Base-by-base conservation (phyloP, 2,113 vertebrate genomes). In the Pao palembangensis region DNA sequence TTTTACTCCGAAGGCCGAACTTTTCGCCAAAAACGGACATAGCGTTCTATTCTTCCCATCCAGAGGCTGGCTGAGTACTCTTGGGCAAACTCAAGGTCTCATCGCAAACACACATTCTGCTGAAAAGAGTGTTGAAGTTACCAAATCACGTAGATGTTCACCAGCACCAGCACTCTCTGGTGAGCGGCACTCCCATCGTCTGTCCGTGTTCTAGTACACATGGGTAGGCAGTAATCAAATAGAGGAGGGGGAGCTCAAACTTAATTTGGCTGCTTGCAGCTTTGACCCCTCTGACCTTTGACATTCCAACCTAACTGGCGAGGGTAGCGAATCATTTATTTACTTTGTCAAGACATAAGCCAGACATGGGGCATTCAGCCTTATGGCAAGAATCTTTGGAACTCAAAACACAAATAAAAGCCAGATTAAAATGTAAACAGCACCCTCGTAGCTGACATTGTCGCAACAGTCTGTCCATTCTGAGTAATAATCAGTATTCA, bases 211-310 rank as follows among this genome's bases (percentile, higher is more conserved):
- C 61, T 63, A 31, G 69, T 67, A 54, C 73, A 57, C 75, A 85
- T 67, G 69, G 73, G 20, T 71, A 78, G 58, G 62, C 52, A 57
- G 78, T 85, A 85, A 87, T 90, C 82, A 83, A 84, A 88, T 80
- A 78, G 67, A 88, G 67, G 44, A 84, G 66, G 74, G 69, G 62
- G 85, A 80, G 80, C 81, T 76, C 64, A 85, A 90, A 88, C 87
- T 77, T 89, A 87, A 88, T 88, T 90, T 88, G 82, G 73, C 73
- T 78, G 68, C 78, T 84, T 63, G 71, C 84, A 82, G 55, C 70
- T 51, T 41, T 85, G 85, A 88, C 82, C 88, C 72, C 51, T 2
- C 44, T 63, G 75, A 87, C 69, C 82, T 84, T 77, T 90, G 84
- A 87, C 87, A 85, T 90, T 88, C 76, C 83, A 80, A 69, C 75